Percentiles rank a stretch among this genome's conserved stretches.
phyloP scores from a whole-genome alignment of 92 coral and sea anemone genomes.

The Palythoa heliodiscus region DNA sequence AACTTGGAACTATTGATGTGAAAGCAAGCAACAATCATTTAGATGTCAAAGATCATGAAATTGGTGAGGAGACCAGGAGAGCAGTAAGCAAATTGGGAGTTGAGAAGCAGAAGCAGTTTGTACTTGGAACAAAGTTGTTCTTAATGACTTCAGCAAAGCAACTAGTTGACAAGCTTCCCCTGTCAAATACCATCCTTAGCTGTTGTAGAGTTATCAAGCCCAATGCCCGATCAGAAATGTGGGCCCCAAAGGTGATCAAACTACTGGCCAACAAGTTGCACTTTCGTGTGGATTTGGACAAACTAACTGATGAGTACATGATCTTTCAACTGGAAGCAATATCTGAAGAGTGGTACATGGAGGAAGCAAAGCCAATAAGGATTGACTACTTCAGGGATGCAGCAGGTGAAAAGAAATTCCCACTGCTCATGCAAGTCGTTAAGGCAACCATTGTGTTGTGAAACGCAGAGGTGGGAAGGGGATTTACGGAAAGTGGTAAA shows the following conservation, averaged over 20 bases:
- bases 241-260: no score
- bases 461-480: slow-evolving; percentile 59
- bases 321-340: slow-evolving; percentile 53
- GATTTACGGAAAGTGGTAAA: slow-evolving; percentile 57
- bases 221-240: no score
- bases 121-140: no score
- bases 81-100: slow-evolving; percentile 43
- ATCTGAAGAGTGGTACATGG: no score
- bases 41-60: slow-evolving; percentile 50
- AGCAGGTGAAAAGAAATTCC: no score
- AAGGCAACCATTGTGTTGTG: slow-evolving; percentile 58
- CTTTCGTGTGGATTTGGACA: slow-evolving; percentile 49
- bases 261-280: slow-evolving; percentile 54
- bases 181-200: no score
- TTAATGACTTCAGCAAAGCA: slow-evolving; percentile 57
- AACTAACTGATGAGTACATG: slow-evolving; percentile 56
- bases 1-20: slow-evolving; percentile 47
- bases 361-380: no score
- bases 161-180: slow-evolving; percentile 52
- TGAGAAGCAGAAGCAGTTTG: slow-evolving; percentile 56
- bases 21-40: no score
- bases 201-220: no score
- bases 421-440: no score
- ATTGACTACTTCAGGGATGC: no score
- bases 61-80: slow-evolving; percentile 60